Conservation (phyloP, 2,797 vertebrate genomes). For the Onychomys arenicola region DNA sequence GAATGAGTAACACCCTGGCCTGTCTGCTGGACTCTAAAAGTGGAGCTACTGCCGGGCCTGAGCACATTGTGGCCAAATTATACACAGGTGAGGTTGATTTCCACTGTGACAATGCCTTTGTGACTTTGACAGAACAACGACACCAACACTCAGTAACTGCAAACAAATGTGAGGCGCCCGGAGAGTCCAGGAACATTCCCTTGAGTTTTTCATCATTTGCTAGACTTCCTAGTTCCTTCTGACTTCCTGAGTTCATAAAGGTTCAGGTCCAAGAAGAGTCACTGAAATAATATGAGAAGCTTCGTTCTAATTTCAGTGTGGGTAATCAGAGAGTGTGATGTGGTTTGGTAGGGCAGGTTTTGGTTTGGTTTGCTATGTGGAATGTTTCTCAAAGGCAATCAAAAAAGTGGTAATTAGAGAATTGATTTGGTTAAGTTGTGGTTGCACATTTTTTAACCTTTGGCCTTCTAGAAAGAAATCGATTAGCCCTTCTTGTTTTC, state of each 20-base stretch:
- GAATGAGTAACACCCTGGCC: not conserved
- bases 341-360: conserved; percentile 3
- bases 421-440: conserved; percentile 32
- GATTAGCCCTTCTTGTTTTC: conserved; percentile 12
- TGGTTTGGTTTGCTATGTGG: conserved; percentile 26
- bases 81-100: not conserved
- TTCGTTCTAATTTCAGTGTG: conserved; percentile 35
- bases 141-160: conserved; percentile 53
- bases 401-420: not conserved
- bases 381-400: conserved; percentile 13
- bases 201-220: not conserved
- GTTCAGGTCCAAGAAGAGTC: conserved; percentile 39
- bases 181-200: not conserved
- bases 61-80: not conserved
- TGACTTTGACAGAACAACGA: not conserved
- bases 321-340: not conserved
- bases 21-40: not conserved
- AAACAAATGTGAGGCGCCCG: not conserved
- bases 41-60: not conserved
- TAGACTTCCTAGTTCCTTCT: not conserved
- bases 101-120: conserved; percentile 6
- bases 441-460: conserved; percentile 20
- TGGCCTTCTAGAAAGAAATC: conserved; percentile 5
- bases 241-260: not conserved
- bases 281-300: not conserved